Percentiles rank a stretch among this genome's conserved stretches.
These are phyloP conservation scores for Orchestia grillus DNA, from an alignment of 1,140 invertebrate species.

Conservation along the genomic window DNA sequence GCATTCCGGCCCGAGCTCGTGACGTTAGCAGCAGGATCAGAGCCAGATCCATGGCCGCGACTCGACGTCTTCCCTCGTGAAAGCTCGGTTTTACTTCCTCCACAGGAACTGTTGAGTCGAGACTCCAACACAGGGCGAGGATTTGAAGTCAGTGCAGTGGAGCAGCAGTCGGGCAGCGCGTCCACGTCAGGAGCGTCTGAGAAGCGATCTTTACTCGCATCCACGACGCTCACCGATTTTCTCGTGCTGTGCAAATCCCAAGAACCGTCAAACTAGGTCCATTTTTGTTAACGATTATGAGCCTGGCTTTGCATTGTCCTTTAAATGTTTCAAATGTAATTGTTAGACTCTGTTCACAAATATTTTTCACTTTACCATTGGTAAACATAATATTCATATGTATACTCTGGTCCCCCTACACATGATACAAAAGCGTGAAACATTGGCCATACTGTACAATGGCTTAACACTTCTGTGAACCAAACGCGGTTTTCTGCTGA, in stretches of 20 bases:
- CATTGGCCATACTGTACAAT: too few relatives aligned
- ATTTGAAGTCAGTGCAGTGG: neutral
- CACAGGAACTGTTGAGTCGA: neutral
- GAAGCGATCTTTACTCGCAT: conserved; percentile 40
- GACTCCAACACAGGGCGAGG: neutral
- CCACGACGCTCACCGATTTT: conserved; percentile 31
- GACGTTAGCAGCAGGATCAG: neutral
- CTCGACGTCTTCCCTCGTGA: neutral
- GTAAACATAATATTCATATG: too few relatives aligned
- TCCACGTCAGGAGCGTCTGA: conserved; percentile 37
- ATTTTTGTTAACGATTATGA: too few relatives aligned
- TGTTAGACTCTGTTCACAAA: too few relatives aligned
- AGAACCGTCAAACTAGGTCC: too few relatives aligned
- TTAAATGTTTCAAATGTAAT: too few relatives aligned
- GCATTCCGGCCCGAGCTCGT: neutral
- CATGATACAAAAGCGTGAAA: too few relatives aligned
- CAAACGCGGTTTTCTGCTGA: too few relatives aligned
- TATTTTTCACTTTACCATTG: too few relatives aligned
- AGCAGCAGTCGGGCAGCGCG: neutral
- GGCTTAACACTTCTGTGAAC: too few relatives aligned
- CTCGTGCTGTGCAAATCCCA: neutral
- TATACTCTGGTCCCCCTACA: too few relatives aligned
- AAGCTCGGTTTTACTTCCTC: neutral
- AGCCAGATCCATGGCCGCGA: neutral
- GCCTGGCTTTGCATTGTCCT: too few relatives aligned